phyloP scores from a whole-genome alignment of 2,797 vertebrate species.

The Holocentrus rufus region DNA sequence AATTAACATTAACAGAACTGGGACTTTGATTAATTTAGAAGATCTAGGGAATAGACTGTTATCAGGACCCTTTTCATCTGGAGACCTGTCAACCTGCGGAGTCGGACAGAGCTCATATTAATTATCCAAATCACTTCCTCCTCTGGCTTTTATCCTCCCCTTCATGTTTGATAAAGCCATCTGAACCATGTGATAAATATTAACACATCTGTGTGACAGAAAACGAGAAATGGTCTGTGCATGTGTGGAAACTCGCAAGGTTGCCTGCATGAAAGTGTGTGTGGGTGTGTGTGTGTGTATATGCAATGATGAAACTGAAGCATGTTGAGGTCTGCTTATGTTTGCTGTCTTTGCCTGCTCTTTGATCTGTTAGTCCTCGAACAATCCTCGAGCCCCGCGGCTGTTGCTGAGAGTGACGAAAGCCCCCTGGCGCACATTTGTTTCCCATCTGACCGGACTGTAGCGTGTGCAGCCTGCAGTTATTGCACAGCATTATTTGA shows the following conservation, averaged over 20 bases:
- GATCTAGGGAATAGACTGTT: neutral
- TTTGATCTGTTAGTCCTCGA: conserved; percentile 59
- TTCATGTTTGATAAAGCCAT: conserved; percentile 14
- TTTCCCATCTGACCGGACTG: conserved; percentile 45
- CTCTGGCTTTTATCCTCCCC: conserved; percentile 13
- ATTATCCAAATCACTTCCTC: conserved; percentile 20
- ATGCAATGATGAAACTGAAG: conserved; percentile 46
- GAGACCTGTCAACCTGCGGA: neutral
- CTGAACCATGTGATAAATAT: conserved; percentile 32
- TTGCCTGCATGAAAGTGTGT: neutral
- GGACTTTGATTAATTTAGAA: neutral
- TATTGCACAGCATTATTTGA: conserved; percentile 46
- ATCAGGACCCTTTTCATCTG: neutral
- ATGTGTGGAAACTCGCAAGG: neutral
- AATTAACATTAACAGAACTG: neutral
- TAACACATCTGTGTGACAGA: conserved; percentile 20
- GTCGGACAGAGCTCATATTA: neutral
- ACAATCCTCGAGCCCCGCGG: conserved; percentile 26
- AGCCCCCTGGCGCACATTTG: conserved; percentile 45
- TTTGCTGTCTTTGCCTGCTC: conserved; percentile 51
- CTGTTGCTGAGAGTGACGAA: conserved; percentile 48
- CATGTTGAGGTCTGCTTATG: conserved; percentile 57
- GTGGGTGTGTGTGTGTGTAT: too few relatives aligned
- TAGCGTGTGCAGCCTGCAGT: conserved; percentile 35
- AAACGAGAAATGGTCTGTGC: neutral